Percentiles rank a stretch among this genome's conserved stretches.
Conservation (phyloP, 2,888 invertebrate species). For the Erebia epiphron region DNA sequence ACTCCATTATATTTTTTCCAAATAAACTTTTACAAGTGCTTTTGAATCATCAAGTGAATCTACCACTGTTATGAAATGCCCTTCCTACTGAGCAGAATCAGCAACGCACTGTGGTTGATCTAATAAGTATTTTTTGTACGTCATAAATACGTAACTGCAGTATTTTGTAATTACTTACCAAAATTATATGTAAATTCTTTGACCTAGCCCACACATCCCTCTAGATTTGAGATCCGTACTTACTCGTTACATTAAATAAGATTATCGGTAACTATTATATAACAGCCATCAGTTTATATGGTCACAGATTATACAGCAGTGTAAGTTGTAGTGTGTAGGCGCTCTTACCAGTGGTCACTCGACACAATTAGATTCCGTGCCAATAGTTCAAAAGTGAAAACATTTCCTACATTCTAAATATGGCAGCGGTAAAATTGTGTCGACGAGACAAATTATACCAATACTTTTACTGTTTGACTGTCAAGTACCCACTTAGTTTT, state of each 20-base stretch:
- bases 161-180: no score
- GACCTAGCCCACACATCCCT: no score
- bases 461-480: not conserved
- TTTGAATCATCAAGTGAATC: not conserved
- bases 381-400: constrained; percentile 36
- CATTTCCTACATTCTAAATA: constrained; percentile 54
- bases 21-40: not conserved
- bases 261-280: not conserved
- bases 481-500: not conserved
- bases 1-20: not conserved
- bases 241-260: not conserved
- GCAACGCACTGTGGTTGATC: no score
- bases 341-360: constrained; percentile 5
- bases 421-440: constrained; percentile 43
- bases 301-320: not conserved
- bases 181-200: no score
- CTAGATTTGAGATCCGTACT: no score
- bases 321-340: constrained; percentile 7
- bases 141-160: no score
- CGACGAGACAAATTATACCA: constrained; percentile 10
- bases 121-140: no score
- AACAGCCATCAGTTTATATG: not conserved
- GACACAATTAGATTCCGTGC: constrained; percentile 13
- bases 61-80: no score
- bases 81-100: no score